Conservation (phyloP, 2,797 vertebrate species). For the Staurois parvus region DNA sequence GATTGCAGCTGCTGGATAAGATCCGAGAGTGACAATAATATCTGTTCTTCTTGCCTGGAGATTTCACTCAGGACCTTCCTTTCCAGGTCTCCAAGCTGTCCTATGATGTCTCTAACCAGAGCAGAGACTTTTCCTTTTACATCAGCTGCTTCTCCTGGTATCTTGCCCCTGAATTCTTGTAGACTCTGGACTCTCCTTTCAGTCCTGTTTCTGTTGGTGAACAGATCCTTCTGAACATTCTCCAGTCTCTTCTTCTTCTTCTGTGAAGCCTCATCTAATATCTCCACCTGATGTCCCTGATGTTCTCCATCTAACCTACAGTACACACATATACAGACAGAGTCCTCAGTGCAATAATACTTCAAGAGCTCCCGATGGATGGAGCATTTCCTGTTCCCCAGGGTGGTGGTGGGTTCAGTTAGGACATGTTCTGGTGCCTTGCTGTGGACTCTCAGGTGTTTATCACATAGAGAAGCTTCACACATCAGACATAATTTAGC, state of each 20-base stretch:
- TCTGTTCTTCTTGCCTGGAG: background rate
- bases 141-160: background rate
- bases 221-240: background rate
- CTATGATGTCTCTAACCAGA: background rate
- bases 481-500: constrained; percentile 68
- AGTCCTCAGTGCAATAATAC: constrained; percentile 75
- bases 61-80: background rate
- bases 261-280: constrained; percentile 35
- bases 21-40: background rate
- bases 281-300: constrained; percentile 74
- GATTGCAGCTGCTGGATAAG: background rate
- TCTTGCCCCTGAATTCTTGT: background rate
- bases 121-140: background rate
- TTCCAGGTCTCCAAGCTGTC: background rate
- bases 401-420: constrained; percentile 39
- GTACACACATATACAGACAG: constrained; percentile 68
- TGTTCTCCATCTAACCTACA: constrained; percentile 74
- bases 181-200: background rate
- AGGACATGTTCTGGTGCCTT: constrained; percentile 74
- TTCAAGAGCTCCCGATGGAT: constrained; percentile 68
- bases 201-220: background rate
- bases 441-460: background rate
- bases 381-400: constrained; percentile 63
- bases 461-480: background rate
- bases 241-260: constrained; percentile 73